phyloP scores from a whole-genome alignment of 2,888 invertebrate genomes.

The Melipona beecheii region DNA sequence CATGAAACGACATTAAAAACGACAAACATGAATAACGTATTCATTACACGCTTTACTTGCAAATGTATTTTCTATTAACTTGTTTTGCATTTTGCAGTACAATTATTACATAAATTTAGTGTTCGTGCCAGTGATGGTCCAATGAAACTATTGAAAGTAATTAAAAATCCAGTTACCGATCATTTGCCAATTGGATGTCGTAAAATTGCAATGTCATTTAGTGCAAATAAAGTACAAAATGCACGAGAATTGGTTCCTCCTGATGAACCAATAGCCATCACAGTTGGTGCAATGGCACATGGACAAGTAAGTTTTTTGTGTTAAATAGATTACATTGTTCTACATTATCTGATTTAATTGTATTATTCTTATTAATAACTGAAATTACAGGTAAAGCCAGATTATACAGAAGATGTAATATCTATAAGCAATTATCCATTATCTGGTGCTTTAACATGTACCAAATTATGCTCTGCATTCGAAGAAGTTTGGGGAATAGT shows the following conservation, averaged over 20 bases:
- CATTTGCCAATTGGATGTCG: constrained; percentile 97
- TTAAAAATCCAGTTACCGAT: constrained; percentile 97
- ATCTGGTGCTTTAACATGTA: constrained; percentile 97
- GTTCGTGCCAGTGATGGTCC: constrained; percentile 96
- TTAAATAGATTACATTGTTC: constrained; percentile 2
- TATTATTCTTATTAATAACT: constrained; percentile 3
- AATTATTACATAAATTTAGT: constrained; percentile 96
- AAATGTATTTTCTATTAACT: constrained; percentile 77
- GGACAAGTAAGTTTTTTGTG: constrained; percentile 89
- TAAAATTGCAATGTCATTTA: constrained; percentile 96
- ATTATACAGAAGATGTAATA: constrained; percentile 95
- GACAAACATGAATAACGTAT: too few relatives aligned
- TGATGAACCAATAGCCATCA: constrained; percentile 93
- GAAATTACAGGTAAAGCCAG: constrained; percentile 86
- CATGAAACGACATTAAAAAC: too few relatives aligned
- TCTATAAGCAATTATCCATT: constrained; percentile 98
- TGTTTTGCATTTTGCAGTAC: constrained; percentile 88
- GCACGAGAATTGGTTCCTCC: constrained; percentile 92
- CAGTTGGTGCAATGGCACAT: constrained; percentile 99
- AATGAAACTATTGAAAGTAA: constrained; percentile 96
- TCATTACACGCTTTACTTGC: too few relatives aligned
- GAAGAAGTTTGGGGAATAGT: constrained; percentile 95
- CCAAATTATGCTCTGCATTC: constrained; percentile 97
- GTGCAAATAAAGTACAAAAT: constrained; percentile 89
- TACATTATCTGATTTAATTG: background rate